Base-by-base conservation (phyloP, 2,888 invertebrate genomes). In the Drosophila hawaiiensis region DNA sequence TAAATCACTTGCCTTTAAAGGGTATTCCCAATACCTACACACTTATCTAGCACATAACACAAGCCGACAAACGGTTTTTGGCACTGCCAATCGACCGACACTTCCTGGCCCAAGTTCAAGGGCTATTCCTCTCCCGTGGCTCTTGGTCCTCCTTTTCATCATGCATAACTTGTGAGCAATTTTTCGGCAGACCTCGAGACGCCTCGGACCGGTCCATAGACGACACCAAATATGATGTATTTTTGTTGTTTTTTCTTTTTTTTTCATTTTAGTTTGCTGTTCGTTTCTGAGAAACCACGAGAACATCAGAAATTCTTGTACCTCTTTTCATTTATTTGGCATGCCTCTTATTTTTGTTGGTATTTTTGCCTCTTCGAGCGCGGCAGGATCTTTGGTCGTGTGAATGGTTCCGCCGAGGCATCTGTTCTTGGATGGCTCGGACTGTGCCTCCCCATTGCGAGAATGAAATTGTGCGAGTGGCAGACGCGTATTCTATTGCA, bases 21-120 rank as follows among this genome's bases (percentile, higher is more conserved):
- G 53, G 59, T 49, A 59, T 43, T 55, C 25, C 33, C 52, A 16
- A 25, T 29, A 31, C 4, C 2, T 25, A 16, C 16, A 47, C 14
- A 47, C 25, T 47, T 25, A 47, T 47, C 47, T 16, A 16, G 47
- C 47, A 16, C 4, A 25, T 1, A 16, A 16, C 9, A 47, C 47
- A 2, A 16, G 9, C 22, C 22, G 25, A 25, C 47, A 43, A 39
- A 41, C n/a, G 4, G 43, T 54, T 64, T 68, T 62, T 62, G 54
- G n/a, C 61, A 47, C 31, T 67, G 66, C 62, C 83, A 86, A 82
- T 86, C 73, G 84, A 67, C 64, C 81, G 75, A 58, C 75, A 79
- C 85, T 84, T 84, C 85, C 84, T 85, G 72, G 62, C 56, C 73
- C 85, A 88, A 88, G 84, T 84, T 84, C 84, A 88, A 88, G 84